Evolutionary conservation across 1,140 invertebrate species (phyloP).

Genomic region (Physella acuta): DNA sequence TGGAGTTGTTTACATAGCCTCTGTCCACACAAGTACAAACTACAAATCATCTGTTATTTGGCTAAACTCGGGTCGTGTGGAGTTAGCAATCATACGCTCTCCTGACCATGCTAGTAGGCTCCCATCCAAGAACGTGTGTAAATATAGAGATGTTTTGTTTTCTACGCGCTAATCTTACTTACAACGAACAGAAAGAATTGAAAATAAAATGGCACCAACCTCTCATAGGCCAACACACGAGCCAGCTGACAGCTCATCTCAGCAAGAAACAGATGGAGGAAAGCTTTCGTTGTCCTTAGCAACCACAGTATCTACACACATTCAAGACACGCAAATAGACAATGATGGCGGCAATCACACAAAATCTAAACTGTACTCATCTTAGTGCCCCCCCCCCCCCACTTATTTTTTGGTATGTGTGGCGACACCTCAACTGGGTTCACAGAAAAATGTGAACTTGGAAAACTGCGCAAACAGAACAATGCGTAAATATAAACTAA

Average conservation of each 20-base stretch:
- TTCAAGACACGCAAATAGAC: not conserved
- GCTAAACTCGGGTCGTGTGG: not conserved
- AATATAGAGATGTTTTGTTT: not conserved
- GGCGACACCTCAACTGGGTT: not conserved
- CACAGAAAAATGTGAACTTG: not conserved
- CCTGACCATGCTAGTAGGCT: not conserved
- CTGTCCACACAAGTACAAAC: too few relatives aligned
- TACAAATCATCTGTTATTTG: not conserved
- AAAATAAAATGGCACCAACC: constrained; percentile 31
- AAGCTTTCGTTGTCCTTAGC: constrained; percentile 52
- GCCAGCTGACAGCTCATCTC: constrained; percentile 52
- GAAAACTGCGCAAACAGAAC: not conserved
- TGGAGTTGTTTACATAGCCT: too few relatives aligned
- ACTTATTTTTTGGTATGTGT: not conserved
- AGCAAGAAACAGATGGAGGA: constrained; percentile 51
- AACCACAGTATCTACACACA: constrained; percentile 47
- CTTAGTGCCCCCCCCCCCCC: not conserved
- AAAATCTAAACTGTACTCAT: not conserved
- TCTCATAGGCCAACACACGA: constrained; percentile 50
- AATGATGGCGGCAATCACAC: too few relatives aligned
- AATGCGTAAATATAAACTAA: not conserved
- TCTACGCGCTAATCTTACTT: too few relatives aligned
- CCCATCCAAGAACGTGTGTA: not conserved
- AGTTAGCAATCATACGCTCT: not conserved
- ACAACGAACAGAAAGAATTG: too few relatives aligned